Conservation (phyloP, 1,140 invertebrate species). For the Bilobella aurantiaca region DNA sequence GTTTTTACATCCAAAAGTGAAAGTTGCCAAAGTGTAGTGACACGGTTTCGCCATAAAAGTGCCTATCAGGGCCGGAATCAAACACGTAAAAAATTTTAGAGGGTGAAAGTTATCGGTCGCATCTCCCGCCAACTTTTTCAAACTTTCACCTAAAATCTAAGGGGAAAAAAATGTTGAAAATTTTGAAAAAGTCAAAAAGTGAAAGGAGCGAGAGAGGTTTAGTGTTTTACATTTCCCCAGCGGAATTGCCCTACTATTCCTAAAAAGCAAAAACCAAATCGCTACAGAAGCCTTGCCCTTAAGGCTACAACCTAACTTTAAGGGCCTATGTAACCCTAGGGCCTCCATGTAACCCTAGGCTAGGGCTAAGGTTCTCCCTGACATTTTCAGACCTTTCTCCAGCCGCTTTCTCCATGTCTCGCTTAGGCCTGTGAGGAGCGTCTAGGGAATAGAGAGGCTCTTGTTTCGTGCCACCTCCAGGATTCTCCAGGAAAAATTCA, state of each 20-base stretch:
- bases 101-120: background rate
- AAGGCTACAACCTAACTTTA: background rate
- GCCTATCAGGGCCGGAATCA: too few relatives aligned
- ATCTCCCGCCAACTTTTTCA: background rate
- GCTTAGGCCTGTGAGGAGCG: background rate
- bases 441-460: conserved; percentile 1
- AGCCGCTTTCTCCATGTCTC: background rate
- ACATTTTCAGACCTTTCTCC: background rate
- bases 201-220: conserved; percentile 4
- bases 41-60: too few relatives aligned
- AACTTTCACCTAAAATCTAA: background rate
- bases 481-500: background rate
- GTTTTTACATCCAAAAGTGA: too few relatives aligned
- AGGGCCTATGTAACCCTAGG: too few relatives aligned
- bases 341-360: too few relatives aligned
- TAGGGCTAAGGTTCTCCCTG: too few relatives aligned
- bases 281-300: conserved; percentile 1
- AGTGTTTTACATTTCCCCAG: conserved; percentile 26
- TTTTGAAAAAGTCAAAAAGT: too few relatives aligned
- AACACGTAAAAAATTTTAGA: too few relatives aligned
- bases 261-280: conserved; percentile 1
- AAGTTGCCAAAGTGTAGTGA: too few relatives aligned
- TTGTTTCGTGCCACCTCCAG: background rate
- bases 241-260: too few relatives aligned
- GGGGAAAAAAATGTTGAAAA: background rate